Evolutionary conservation across 2,888 invertebrate species (phyloP).

Genomic region (Tubulanus polymorphus): DNA sequence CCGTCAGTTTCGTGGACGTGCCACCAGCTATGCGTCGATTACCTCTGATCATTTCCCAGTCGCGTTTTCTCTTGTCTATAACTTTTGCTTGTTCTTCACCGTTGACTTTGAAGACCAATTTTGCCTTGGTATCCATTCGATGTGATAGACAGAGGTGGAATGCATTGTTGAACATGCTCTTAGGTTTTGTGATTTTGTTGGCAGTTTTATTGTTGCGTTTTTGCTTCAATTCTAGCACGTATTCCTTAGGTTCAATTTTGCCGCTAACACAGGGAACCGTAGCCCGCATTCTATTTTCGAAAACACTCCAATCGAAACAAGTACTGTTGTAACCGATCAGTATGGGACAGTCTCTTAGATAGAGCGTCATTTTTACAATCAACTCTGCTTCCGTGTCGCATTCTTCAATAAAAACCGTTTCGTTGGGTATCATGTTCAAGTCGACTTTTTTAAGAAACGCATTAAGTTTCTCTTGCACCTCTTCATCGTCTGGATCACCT

Average conservation of each 20-base stretch:
- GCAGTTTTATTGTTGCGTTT: neutral
- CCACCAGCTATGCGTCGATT: neutral
- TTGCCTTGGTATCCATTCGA: neutral
- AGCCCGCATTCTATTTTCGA: neutral
- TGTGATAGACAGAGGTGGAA: neutral
- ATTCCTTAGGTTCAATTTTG: neutral
- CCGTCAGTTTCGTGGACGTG: neutral
- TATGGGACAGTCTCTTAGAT: neutral
- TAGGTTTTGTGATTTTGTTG: neutral
- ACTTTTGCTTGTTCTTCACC: neutral
- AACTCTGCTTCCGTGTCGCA: neutral
- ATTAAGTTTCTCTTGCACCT: neutral
- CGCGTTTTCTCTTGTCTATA: neutral
- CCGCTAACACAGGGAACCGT: neutral
- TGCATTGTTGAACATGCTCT: neutral
- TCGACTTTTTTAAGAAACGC: neutral
- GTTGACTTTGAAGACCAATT: neutral
- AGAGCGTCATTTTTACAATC: neutral
- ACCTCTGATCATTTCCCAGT: neutral
- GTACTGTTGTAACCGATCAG: neutral
- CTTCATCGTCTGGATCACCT: neutral
- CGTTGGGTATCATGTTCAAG: neutral
- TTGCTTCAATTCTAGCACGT: neutral
- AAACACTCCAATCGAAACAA: neutral
- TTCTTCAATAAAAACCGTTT: neutral